phyloP scores from a whole-genome alignment of 2,113 vertebrate genomes.

The Oryzias woworae region DNA sequence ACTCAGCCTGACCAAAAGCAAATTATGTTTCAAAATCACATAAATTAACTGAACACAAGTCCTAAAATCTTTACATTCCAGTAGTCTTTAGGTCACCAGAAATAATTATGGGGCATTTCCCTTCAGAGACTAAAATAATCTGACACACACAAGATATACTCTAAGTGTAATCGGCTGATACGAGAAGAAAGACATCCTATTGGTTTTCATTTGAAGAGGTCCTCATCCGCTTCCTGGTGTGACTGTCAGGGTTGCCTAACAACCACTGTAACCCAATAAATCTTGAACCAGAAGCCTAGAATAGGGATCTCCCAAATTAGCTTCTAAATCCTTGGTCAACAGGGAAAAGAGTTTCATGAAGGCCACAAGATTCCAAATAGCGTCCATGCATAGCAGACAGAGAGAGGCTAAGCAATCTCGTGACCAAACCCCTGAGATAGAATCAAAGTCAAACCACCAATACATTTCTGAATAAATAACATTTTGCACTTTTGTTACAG shows the following conservation, averaged over 20 bases:
- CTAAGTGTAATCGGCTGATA: conserved; percentile 16
- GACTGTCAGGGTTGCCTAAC: conserved; percentile 37
- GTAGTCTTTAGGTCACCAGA: conserved; percentile 2
- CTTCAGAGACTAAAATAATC: conserved; percentile 1
- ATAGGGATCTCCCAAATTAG: conserved; percentile 53
- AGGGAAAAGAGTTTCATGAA: conserved; percentile 33
- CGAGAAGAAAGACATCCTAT: conserved; percentile 14
- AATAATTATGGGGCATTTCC: conserved; percentile 1
- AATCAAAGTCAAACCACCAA: no score
- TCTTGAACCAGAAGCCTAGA: conserved; percentile 25
- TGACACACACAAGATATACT: conserved; percentile 15
- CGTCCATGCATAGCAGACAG: conserved; percentile 25
- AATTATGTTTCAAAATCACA: no score
- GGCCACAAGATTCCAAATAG: conserved; percentile 34
- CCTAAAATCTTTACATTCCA: background rate
- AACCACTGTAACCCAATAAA: conserved; percentile 31
- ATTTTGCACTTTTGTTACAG: no score
- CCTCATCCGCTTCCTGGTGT: conserved; percentile 15
- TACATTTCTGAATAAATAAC: no score
- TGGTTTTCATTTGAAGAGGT: conserved; percentile 30
- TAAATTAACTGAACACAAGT: background rate
- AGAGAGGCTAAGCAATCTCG: background rate
- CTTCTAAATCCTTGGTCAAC: conserved; percentile 16
- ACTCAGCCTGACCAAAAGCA: no score
- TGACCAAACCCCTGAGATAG: background rate